Evolutionary conservation across 2,888 invertebrate genomes (phyloP).

Genomic region (Drosophila dives): DNA sequence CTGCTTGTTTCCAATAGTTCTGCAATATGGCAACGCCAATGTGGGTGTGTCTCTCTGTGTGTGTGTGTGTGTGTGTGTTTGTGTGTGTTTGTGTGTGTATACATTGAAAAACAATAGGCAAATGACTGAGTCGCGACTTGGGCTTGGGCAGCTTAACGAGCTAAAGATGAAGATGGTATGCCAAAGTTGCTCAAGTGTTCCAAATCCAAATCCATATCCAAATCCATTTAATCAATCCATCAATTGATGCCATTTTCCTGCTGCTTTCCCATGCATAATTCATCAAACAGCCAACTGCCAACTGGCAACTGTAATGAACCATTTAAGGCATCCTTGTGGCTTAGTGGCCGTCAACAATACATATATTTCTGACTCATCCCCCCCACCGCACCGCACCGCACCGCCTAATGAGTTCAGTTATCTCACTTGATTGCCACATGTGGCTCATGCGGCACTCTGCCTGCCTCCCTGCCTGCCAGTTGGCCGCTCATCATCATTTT

Average conservation of each 20-base stretch:
- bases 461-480: not conserved
- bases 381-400: not conserved
- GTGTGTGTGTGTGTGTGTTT: conserved; percentile 11
- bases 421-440: conserved; percentile 58
- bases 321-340: conserved; percentile 57
- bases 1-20: conserved; percentile 34
- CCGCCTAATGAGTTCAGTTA: conserved; percentile 61
- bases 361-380: not conserved
- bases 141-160: not conserved
- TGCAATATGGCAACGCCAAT: conserved; percentile 17
- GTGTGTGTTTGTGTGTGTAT: not conserved
- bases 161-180: conserved; percentile 4
- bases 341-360: conserved; percentile 22
- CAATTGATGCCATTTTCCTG: conserved; percentile 42
- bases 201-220: conserved; percentile 38
- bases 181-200: conserved; percentile 2
- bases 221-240: conserved; percentile 59
- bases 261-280: conserved; percentile 44
- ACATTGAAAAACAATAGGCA: conserved; percentile 10
- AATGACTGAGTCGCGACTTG: conserved; percentile 22
- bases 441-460: conserved; percentile 24
- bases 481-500: conserved; percentile 59
- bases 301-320: conserved; percentile 55
- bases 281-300: conserved; percentile 46
- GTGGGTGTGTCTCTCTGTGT: not conserved